A percentile compares a stretch with the other conserved stretches of the same genome.
Evolutionary conservation across 2,113 vertebrate genomes (phyloP).

Genomic region (Spilogale gracilis): DNA sequence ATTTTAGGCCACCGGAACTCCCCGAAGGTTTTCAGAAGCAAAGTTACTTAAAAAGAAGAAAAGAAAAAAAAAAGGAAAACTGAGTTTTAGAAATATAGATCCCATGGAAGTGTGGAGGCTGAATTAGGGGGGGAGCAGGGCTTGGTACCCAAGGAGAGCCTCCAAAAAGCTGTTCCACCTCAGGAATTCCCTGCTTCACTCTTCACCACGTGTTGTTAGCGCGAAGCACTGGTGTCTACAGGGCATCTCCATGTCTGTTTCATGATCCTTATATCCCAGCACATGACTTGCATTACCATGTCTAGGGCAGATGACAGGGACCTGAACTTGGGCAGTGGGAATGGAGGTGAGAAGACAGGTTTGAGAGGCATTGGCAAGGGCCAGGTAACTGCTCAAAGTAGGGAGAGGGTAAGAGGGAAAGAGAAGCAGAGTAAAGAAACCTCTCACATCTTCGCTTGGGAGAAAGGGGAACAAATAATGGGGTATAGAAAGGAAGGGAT

Average conservation of each 20-base stretch:
- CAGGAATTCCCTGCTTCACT: not conserved
- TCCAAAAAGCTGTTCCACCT: not conserved
- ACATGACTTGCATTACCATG: not conserved
- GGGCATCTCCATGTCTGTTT: not conserved
- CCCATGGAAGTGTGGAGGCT: not conserved
- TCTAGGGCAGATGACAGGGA: not conserved
- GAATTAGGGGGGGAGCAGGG: not conserved
- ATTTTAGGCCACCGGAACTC: not conserved
- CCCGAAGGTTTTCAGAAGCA: not conserved
- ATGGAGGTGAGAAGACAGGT: not conserved
- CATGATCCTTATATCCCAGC: not conserved
- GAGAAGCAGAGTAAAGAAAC: not conserved
- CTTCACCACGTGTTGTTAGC: fast-evolving
- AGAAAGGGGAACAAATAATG: not conserved
- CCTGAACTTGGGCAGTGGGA: not conserved
- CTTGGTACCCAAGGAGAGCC: not conserved
- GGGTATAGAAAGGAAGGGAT: not conserved
- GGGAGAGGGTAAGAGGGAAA: not conserved
- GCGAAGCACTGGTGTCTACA: not conserved
- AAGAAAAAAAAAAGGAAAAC: not conserved
- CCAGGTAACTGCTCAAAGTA: not conserved
- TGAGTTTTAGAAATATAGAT: conserved; percentile 32
- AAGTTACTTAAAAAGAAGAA: not conserved
- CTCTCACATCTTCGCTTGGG: not conserved
- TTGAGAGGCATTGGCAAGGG: not conserved